A percentile compares a stretch with the other conserved stretches of the same genome.
These are phyloP conservation scores for Zootermopsis nevadensis DNA, from an alignment of 2,888 invertebrate species.

Conservation along the genomic window DNA sequence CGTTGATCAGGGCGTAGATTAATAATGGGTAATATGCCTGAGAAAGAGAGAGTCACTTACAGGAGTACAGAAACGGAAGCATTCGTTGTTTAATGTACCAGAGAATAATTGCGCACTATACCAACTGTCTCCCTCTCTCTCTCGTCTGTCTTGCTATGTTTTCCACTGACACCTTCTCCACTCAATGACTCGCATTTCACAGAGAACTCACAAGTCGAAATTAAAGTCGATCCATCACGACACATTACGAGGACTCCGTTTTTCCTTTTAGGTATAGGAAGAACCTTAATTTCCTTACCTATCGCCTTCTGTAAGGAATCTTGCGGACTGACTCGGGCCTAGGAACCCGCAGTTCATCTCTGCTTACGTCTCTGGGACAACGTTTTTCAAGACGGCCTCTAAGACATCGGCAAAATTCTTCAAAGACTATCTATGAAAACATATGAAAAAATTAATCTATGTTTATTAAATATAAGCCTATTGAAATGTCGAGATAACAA, in stretches of 20 bases:
- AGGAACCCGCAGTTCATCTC: no score
- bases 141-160: no score
- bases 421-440: no score
- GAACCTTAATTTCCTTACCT: not conserved
- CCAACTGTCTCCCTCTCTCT: not conserved
- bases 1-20: constrained; percentile 32
- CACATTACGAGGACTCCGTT: constrained; percentile 41
- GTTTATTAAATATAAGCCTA: no score
- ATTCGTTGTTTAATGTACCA: not conserved
- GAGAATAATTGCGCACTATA: not conserved
- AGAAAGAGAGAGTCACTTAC: not conserved
- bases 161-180: constrained; percentile 17
- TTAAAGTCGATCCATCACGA: constrained; percentile 48
- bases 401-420: no score
- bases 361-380: no score
- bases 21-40: not conserved
- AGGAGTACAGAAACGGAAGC: not conserved
- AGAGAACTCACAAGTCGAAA: constrained; percentile 33
- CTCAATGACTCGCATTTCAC: constrained; percentile 43
- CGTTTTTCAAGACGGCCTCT: no score
- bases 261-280: constrained; percentile 19
- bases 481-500: no score
- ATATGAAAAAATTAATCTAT: no score
- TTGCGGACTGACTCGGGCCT: no score
- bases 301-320: no score